Conservation (phyloP, 2,888 invertebrate genomes). For the Agrilus cyanescens region DNA sequence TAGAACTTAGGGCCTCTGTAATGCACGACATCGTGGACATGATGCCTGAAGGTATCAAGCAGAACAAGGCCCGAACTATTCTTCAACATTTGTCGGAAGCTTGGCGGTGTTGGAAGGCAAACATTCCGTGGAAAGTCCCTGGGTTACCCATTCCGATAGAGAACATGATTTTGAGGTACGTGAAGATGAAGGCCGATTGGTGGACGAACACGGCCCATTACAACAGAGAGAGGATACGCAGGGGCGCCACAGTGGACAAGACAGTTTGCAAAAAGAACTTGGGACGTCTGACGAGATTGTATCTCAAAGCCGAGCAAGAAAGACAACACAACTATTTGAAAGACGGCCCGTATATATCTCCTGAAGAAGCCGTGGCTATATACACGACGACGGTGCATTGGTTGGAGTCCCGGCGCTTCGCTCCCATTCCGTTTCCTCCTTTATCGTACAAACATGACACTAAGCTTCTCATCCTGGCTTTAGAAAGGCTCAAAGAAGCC, state of each 20-base stretch:
- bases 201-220: slow-evolving; percentile 99
- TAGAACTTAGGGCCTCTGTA: slow-evolving; percentile 93
- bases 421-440: slow-evolving; percentile 98
- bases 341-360: slow-evolving; percentile 98
- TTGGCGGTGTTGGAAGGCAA: slow-evolving; percentile 99
- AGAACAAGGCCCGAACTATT: slow-evolving; percentile 98
- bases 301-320: slow-evolving; percentile 97
- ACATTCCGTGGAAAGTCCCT: slow-evolving; percentile 99
- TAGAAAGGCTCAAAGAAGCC: slow-evolving; percentile 94
- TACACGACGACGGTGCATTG: slow-evolving; percentile 99
- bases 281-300: slow-evolving; percentile 91
- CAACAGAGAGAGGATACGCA: slow-evolving; percentile 93
- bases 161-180: slow-evolving; percentile 99
- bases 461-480: slow-evolving; percentile 88
- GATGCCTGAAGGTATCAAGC: slow-evolving; percentile 99
- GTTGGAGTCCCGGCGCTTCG: slow-evolving; percentile 96
- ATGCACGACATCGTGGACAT: slow-evolving; percentile 99
- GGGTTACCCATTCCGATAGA: slow-evolving; percentile 98
- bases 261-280: slow-evolving; percentile 99
- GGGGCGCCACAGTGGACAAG: slow-evolving; percentile 99
- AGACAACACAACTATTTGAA: slow-evolving; percentile 98
- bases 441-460: slow-evolving; percentile 99
- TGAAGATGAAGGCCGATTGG: slow-evolving; percentile 99
- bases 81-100: slow-evolving; percentile 98
- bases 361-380: slow-evolving; percentile 99